phyloP scores from a whole-genome alignment of 2,113 vertebrate species.

The Circaetus cinerascens region DNA sequence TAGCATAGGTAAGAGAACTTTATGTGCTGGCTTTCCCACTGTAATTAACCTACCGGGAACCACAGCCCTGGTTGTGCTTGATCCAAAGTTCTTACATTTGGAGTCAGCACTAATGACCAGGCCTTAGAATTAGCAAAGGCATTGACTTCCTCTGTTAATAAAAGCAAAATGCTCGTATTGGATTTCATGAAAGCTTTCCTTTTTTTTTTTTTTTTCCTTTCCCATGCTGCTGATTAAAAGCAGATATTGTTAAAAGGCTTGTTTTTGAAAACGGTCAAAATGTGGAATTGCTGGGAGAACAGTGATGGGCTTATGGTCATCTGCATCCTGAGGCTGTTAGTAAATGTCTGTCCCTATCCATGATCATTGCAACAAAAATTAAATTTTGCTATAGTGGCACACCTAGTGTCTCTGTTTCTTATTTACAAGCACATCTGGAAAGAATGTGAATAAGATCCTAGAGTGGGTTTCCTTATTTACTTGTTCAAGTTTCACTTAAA shows the following conservation, averaged over 20 bases:
- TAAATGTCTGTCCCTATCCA: neutral
- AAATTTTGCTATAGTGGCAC: neutral
- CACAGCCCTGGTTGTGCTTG: neutral
- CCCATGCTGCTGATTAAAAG: neutral
- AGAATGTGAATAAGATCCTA: neutral
- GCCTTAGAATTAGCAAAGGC: neutral
- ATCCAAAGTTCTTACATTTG: neutral
- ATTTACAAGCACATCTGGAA: neutral
- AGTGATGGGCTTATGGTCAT: neutral
- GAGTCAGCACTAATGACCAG: neutral
- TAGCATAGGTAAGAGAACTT: accelerated
- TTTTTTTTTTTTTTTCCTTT: neutral
- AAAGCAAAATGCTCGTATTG: neutral
- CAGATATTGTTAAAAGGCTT: neutral
- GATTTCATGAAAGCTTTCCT: neutral
- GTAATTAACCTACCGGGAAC: accelerated
- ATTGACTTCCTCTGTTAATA: neutral
- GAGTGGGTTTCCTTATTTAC: neutral
- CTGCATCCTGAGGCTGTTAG: neutral
- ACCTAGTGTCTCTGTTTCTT: neutral
- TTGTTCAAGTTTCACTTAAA: neutral
- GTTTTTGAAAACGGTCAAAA: neutral
- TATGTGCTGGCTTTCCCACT: neutral
- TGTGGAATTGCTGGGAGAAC: neutral
- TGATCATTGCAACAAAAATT: neutral